Evolutionary conservation across 53 echinoderm and acorn worm genomes (phyloP), one percentile per base, ranked within the genome.

Genomic region (Arbacia lixula): DNA sequence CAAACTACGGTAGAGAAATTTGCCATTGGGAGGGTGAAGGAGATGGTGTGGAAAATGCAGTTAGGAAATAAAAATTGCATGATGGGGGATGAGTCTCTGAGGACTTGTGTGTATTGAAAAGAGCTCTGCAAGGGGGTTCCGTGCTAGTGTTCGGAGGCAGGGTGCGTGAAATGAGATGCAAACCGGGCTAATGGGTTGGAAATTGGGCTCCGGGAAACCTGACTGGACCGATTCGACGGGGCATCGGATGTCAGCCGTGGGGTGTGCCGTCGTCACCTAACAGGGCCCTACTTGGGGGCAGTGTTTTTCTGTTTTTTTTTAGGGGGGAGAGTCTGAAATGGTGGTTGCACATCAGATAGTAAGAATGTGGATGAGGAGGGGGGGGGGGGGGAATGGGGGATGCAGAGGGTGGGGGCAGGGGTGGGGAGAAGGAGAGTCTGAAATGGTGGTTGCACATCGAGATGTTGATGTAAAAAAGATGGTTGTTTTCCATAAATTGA

Each of bases 101-200:
- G 64, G 64, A 33, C 64, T 64, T 35, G 29, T 64, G 35, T 64
- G n/a, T 64, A 64, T 34, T 32, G 64, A 64, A 33, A 64, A 64
- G 32, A 33, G 32, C 35, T 31, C 19, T 34, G 33, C 33, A 32
- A 31, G 16, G 64, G 35, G 9, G 33, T 11, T 34, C 64, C 64
- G 33, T 35, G 33, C 35, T n/a, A 16, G 19, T 68, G 68, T 68
- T 25, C 8, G 39, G 16, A 41, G 1, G 68, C 68, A 68, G 38
- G 68, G 5, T 0, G 68, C 68, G 42, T 68, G 68, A 68, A 68
- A 68, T 68, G 68, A 68, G 68, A 68, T 68, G 68, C 68, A 37
- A 36, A 68, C 20, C 68, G 4, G 68, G 24, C 68, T 68, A 68
- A 68, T 68, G 68, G 68, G 68, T 21, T 68, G 40, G 68, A 68